These are phyloP conservation scores for Drosophila tani DNA, from an alignment of 1,140 invertebrate genomes.

Conservation along the genomic window DNA sequence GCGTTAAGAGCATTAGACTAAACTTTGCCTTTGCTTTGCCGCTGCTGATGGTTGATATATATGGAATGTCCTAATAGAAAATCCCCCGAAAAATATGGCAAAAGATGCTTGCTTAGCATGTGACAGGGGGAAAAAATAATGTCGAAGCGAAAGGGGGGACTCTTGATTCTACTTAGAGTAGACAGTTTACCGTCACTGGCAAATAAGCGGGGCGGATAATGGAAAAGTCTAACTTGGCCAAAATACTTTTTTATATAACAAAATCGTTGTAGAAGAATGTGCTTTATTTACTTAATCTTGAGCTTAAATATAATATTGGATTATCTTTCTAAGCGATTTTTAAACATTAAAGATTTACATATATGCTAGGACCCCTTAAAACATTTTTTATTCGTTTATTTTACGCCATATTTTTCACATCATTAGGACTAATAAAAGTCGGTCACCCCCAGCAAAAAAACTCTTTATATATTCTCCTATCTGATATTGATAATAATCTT, in stretches of 20 bases:
- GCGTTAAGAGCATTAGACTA: constrained; percentile 63
- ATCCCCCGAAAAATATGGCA: constrained; percentile 50
- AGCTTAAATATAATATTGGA: background rate
- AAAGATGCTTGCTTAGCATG: constrained; percentile 32
- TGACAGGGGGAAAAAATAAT: constrained; percentile 19
- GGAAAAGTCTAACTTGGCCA: constrained; percentile 11
- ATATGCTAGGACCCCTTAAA: too few species aligned
- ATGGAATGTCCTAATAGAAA: constrained; percentile 45
- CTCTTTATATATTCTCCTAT: constrained; percentile 3
- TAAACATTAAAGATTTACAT: background rate
- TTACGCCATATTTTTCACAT: background rate
- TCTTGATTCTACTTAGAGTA: constrained; percentile 1
- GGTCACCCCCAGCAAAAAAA: background rate
- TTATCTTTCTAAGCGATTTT: background rate
- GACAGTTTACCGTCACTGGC: background rate
- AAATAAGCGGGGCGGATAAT: constrained; percentile 22
- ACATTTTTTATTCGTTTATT: too few species aligned
- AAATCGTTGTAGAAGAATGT: background rate
- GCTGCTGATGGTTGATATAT: constrained; percentile 21
- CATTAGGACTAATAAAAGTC: constrained; percentile 18
- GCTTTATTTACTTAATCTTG: too few species aligned
- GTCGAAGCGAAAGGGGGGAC: constrained; percentile 3
- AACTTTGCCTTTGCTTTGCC: constrained; percentile 52
- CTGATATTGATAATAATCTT: constrained; percentile 43
- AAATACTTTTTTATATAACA: background rate